A percentile compares a stretch with the other conserved stretches of the same genome.
Conservation (phyloP, 2,888 invertebrate genomes). For the Coelinius sp. region DNA sequence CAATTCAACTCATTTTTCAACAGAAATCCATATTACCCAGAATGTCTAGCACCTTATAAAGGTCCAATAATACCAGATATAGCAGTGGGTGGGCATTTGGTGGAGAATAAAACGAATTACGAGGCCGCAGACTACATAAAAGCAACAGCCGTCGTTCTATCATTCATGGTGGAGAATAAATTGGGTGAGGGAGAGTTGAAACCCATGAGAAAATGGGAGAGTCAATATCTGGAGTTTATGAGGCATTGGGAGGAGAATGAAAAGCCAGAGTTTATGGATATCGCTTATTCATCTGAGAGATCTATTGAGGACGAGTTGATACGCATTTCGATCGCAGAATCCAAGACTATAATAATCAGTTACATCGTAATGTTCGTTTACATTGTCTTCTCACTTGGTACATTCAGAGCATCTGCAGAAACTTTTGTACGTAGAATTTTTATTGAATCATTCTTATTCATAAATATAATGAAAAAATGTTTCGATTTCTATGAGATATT, state of each 20-base stretch:
- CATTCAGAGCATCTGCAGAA: slow-evolving; percentile 48
- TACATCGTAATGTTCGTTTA: slow-evolving; percentile 95
- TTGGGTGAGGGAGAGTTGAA: slow-evolving; percentile 74
- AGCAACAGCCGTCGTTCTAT: slow-evolving; percentile 81
- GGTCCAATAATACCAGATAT: slow-evolving; percentile 90
- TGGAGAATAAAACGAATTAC: slow-evolving; percentile 69
- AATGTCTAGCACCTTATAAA: slow-evolving; percentile 88
- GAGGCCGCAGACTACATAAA: slow-evolving; percentile 75
- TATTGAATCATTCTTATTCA: too few relatives aligned
- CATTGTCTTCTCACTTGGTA: slow-evolving; percentile 87
- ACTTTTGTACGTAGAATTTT: slow-evolving; percentile 58
- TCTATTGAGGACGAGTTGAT: slow-evolving; percentile 94
- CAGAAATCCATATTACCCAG: slow-evolving; percentile 74
- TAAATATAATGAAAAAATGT: too few relatives aligned
- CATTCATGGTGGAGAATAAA: slow-evolving; percentile 83
- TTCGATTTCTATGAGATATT: too few relatives aligned
- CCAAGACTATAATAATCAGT: slow-evolving; percentile 86
- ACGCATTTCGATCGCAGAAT: slow-evolving; percentile 89
- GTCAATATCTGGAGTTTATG: slow-evolving; percentile 77
- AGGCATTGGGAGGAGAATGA: slow-evolving; percentile 73
- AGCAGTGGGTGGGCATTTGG: slow-evolving; percentile 84
- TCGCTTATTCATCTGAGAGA: slow-evolving; percentile 85
- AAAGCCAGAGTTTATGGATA: slow-evolving; percentile 76
- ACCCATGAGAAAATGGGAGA: slow-evolving; percentile 83
- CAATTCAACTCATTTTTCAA: too few relatives aligned